A percentile compares a stretch with the other conserved stretches of the same genome.
These are phyloP conservation scores for Crotalus helleri DNA, from an alignment of 2,113 vertebrate genomes.

Conservation along the genomic window DNA sequence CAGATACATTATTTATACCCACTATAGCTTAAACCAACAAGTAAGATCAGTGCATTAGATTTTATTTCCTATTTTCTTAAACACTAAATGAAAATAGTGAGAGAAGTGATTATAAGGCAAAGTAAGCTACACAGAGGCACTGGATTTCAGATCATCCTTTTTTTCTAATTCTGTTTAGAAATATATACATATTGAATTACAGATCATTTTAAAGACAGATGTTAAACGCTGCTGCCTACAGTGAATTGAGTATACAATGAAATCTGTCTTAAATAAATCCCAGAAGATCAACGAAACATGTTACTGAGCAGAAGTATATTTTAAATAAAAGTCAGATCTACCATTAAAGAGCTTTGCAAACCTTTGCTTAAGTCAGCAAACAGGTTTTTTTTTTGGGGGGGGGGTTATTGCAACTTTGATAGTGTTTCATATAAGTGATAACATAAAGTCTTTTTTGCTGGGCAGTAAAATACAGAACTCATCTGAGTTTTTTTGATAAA, in stretches of 20 bases:
- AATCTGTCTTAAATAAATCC: slow-evolving; percentile 9
- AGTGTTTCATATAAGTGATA: background rate
- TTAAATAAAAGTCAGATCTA: slow-evolving; percentile 33
- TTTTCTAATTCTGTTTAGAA: background rate
- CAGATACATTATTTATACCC: background rate
- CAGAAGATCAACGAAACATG: background rate
- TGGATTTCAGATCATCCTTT: slow-evolving; percentile 7
- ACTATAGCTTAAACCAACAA: background rate
- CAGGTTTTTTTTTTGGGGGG: background rate
- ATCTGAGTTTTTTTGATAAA: background rate
- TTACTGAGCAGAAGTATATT: background rate
- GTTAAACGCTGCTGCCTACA: background rate
- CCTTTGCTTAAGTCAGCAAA: background rate
- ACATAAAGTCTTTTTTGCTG: background rate
- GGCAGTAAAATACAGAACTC: background rate
- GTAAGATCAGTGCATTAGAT: background rate
- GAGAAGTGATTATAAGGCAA: background rate
- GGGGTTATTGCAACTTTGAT: background rate
- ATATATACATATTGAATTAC: background rate
- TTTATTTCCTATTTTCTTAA: background rate
- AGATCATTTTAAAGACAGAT: background rate
- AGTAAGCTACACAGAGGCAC: background rate
- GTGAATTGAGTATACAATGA: background rate
- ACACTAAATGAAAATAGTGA: background rate
- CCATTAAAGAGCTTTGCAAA: background rate